Evolutionary conservation across 2,888 invertebrate species (phyloP), one percentile per base, ranked within the genome.

Genomic region (Phlogophora meticulosa): DNA sequence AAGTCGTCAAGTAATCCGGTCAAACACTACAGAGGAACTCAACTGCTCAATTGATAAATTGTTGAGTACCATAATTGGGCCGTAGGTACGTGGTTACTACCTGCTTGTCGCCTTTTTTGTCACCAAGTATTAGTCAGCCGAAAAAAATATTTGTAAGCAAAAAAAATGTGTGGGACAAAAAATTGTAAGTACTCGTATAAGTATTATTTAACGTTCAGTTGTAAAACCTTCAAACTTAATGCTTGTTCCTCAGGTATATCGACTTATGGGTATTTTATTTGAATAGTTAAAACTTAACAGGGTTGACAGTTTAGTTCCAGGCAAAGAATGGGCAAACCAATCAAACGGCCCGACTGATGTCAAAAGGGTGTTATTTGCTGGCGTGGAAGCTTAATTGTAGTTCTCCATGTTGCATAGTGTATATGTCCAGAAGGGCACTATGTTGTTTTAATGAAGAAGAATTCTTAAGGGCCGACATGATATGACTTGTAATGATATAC

Each of bases 11-110:
- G 56, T 70, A 62, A 77, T 72, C 56, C 60, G 60, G 64, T 72
- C 64, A 72, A 75, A 72, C 60, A 77, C 57, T 72, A 57, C 59
- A 24, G 24, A 56, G 43, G 72, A 48, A 43, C 43, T 72, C 61
- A 52, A 72, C 55, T 53, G 55, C 58, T 77, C 72, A 77, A 77
- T 68, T 64, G 65, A 61, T 61, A 69, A 63, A 66, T 65, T 60
- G 73, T 70, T 63, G 70, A 70, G 45, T 56, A 67, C 49, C 43
- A 48, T 65, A 68, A 68, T 63, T 48, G 42, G 34, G 53, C 24
- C 36, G 32, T 63, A 56, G 62, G 63, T 58, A 56, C 57, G n/a
- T 52, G 10, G 48, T 63, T 53, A 49, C 57, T 72, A 40, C 55
- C 55, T 61, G 69, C 57, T 66, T 59, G 63, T 68, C 63, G 48